phyloP scores from a whole-genome alignment of 2,888 invertebrate genomes.

The Yponomeuta plumbellus region DNA sequence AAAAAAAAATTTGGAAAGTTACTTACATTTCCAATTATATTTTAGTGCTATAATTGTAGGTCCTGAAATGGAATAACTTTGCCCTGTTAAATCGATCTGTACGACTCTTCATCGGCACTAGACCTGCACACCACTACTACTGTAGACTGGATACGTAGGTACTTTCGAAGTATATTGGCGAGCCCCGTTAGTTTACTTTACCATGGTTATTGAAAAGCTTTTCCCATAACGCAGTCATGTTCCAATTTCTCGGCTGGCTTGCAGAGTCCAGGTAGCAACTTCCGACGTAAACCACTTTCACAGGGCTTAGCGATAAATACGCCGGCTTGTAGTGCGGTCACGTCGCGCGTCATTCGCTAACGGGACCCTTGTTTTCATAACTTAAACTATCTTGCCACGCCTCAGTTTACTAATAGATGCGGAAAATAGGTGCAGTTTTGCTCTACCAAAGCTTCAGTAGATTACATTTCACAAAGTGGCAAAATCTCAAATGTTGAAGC shows the following conservation, averaged over 20 bases:
- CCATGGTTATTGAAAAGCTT: background rate
- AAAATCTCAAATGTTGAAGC: constrained; percentile 27
- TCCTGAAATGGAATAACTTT: too few species aligned
- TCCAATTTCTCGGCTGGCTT: constrained; percentile 32
- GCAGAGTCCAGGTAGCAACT: constrained; percentile 14
- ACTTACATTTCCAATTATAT: too few species aligned
- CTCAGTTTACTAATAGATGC: background rate
- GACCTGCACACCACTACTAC: background rate
- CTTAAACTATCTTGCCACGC: background rate
- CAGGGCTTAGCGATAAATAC: constrained; percentile 16
- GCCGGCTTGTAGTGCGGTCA: constrained; percentile 5
- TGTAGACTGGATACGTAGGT: background rate
- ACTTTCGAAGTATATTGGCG: background rate
- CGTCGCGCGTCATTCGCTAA: constrained; percentile 9
- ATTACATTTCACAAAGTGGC: constrained; percentile 18
- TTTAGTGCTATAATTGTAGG: too few species aligned
- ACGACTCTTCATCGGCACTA: too few species aligned
- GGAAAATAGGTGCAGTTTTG: background rate
- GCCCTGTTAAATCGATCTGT: too few species aligned
- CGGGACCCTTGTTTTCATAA: background rate
- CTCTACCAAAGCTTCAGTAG: background rate
- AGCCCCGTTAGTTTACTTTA: background rate
- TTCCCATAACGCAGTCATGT: constrained; percentile 21
- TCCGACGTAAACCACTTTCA: constrained; percentile 20
- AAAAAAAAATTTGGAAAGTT: too few species aligned